These are phyloP conservation scores for Patella caerulea DNA, from an alignment of 2,888 invertebrate genomes.

Conservation along the genomic window DNA sequence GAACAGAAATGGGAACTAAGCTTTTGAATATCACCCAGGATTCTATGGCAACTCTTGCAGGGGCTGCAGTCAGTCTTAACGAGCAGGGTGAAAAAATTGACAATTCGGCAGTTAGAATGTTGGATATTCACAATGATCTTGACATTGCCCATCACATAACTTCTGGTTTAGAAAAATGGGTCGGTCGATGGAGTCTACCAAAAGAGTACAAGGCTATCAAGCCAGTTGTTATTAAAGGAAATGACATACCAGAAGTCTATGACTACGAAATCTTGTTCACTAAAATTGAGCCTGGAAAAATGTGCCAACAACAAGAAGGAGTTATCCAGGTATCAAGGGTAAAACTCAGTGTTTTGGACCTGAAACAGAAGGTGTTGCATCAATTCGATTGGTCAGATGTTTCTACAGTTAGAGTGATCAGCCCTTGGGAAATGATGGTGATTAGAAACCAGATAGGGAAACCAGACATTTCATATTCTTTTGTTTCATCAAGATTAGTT, in stretches of 20 bases:
- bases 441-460: conserved; percentile 48
- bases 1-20: conserved; percentile 18
- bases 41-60: conserved; percentile 8
- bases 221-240: conserved; percentile 17
- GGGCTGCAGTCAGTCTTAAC: conserved; percentile 10
- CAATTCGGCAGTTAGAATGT: conserved; percentile 13
- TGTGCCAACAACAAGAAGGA: conserved; percentile 15
- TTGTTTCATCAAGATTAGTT: conserved; percentile 46
- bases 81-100: conserved; percentile 22
- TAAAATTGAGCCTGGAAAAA: conserved; percentile 14
- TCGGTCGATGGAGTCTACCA: conserved; percentile 22
- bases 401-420: conserved; percentile 48
- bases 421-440: conserved; percentile 51
- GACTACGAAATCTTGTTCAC: conserved; percentile 21
- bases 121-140: conserved; percentile 19
- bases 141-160: conserved; percentile 13
- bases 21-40: conserved; percentile 9
- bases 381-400: conserved; percentile 47
- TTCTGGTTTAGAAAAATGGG: conserved; percentile 20
- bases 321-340: conserved; percentile 18
- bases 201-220: conserved; percentile 14
- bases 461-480: conserved; percentile 46
- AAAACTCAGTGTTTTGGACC: conserved; percentile 30
- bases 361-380: conserved; percentile 39
- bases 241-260: conserved; percentile 16